Base-by-base conservation (phyloP, 2,797 vertebrate species). In the Podargus strigoides region DNA sequence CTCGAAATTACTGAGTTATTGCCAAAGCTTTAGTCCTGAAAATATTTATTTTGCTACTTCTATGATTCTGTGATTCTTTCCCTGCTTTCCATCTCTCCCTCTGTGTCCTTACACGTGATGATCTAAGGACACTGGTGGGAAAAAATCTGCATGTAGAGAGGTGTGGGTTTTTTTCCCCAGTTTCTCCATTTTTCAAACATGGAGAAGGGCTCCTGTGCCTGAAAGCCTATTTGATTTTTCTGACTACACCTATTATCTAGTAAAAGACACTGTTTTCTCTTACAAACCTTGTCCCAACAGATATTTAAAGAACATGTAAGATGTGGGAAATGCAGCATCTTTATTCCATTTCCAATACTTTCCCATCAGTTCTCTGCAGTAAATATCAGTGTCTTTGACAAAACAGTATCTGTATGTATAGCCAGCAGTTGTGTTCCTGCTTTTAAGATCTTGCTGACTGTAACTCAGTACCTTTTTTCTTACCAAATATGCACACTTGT, bases 41-140 rank as follows among this genome's bases (percentile, higher is more conserved):
- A 81, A 87, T 46, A 34, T 2, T 60, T 41, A 2, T 7, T 36
- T 58, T 75, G 13, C 44, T 41, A 14, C 24, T 87, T 52, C n/a
- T n/a, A n/a, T n/a, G n/a, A n/a, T n/a, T n/a, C n/a, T n/a, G n/a
- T n/a, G n/a, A n/a, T n/a, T n/a, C 14, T 8, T 75, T 79, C 10
- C 30, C n/a, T 0, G 0, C 22, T 74, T 70, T 44, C 17, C 21
- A 14, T 10, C 21, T 77, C 28, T 73, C 23, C 3, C 15, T 75
- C 41, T 22, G 2, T 28, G 21, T 63, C 64, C 11, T 46, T 82
- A 30, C 13, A 8, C 5, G 12, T 3, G 16, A 59, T 0, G 0
- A 30, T 72, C 32, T 63, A 68, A 79, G n/a, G 23, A 69, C 39
- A 28, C 42, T 14, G 19, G 7, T 10, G 3, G 21, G n/a, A 6